Evolutionary conservation across 2,113 vertebrate genomes (phyloP), one percentile per base, ranked within the genome.

Genomic region (Etheostoma spectabile): DNA sequence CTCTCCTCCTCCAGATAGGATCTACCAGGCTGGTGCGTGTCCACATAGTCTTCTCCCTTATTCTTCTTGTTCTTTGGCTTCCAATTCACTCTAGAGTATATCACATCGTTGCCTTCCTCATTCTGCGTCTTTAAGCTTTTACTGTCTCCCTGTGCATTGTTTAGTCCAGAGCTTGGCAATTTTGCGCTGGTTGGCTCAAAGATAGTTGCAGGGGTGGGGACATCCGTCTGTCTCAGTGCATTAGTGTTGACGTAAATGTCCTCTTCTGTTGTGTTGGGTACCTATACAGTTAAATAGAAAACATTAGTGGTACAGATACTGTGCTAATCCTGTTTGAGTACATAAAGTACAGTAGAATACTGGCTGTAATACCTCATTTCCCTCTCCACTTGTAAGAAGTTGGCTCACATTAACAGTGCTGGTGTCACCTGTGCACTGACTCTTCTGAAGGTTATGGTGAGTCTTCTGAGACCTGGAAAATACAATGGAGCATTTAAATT

Each of bases 1-100:
- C 51, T 78, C 69, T 75, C 71, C 72, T 90, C 82, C 42, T 59
- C 0, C 33, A 84, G 48, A 53, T 51, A 86, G 22, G 77, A 64
- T 12, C 21, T 35, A 0, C 0, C 33, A 22, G 33, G 0, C 21
- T 14, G 65, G n/a, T 42, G 19, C 38, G 56, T n/a, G 48, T 89
- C 21, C 33, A 3, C 21, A 16, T 0, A 15, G 0, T 33, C 8
- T 35, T 2, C 49, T 5, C 0, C 1, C 22, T 67, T 64, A 15
- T 80, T 72, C 13, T 4, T 74, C 56, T 77, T 0, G 27, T 11
- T 71, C 0, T 45, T 86, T 12, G 1, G 0, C n/a, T 27, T 83
- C 64, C 45, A 76, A 0, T 4, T 70, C 62, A 86, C 65, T 27
- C 0, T 38, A 5, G 83, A 42, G n/a, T 89, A 88, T 35, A 84